phyloP scores from a whole-genome alignment of 1,140 invertebrate genomes.

The Scaptomyza pallida region DNA sequence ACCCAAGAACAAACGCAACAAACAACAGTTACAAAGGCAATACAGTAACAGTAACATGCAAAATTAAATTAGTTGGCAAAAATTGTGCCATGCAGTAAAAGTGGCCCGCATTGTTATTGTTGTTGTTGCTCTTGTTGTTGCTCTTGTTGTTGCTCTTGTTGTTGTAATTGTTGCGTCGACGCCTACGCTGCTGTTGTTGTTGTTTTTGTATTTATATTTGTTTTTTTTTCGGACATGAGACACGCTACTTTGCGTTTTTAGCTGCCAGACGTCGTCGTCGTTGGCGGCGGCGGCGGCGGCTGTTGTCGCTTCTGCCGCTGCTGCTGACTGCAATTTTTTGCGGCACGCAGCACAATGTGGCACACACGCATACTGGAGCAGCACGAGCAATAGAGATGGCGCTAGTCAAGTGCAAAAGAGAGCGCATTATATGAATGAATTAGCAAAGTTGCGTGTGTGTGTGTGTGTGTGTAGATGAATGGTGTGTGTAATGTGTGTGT shows the following conservation, averaged over 20 bases:
- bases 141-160: slow-evolving; percentile 29
- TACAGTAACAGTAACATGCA: slow-evolving; percentile 36
- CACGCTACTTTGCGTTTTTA: slow-evolving; percentile 73
- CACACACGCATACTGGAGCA: slow-evolving; percentile 69
- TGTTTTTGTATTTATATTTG: slow-evolving; percentile 15
- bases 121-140: slow-evolving; percentile 20
- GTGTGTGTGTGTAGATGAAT: slow-evolving; percentile 28
- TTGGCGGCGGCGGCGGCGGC: slow-evolving; percentile 19
- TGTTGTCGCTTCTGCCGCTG: slow-evolving; percentile 43
- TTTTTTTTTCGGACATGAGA: slow-evolving; percentile 65
- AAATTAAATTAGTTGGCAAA: slow-evolving; percentile 58
- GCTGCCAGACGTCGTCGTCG: slow-evolving; percentile 26
- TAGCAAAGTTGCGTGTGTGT: slow-evolving; percentile 43
- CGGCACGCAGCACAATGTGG: slow-evolving; percentile 63
- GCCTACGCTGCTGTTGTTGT: slow-evolving; percentile 41
- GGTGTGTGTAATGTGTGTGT: slow-evolving; percentile 38
- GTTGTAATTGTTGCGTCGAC: slow-evolving; percentile 54
- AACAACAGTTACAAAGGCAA: slow-evolving; percentile 6
- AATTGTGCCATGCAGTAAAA: slow-evolving; percentile 63
- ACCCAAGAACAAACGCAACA: slow-evolving; percentile 1
- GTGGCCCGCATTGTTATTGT: slow-evolving; percentile 40
- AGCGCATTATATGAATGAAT: slow-evolving; percentile 61
- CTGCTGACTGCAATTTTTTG: slow-evolving; percentile 44
- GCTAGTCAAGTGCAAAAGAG: slow-evolving; percentile 31
- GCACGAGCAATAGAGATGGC: slow-evolving; percentile 22